phyloP scores from a whole-genome alignment of 2,113 vertebrate species.

The Barbus barbus region DNA sequence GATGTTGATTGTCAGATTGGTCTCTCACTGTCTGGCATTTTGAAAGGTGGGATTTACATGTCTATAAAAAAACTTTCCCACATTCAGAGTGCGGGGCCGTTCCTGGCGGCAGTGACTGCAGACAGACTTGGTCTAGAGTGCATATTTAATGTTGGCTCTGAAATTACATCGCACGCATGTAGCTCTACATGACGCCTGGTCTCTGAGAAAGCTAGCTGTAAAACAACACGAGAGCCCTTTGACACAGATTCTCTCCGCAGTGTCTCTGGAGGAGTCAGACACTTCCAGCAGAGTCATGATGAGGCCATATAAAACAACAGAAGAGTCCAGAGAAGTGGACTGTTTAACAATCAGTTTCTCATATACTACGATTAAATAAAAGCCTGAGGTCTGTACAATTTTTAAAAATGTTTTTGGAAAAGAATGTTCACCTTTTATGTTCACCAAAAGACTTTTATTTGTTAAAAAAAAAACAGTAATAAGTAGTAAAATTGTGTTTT shows the following conservation, averaged over 20 bases:
- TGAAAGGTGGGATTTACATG: conserved; percentile 50
- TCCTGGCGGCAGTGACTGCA: conserved; percentile 13
- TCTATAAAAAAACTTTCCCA: conserved; percentile 46
- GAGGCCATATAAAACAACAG: no score
- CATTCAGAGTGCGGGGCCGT: conserved; percentile 5
- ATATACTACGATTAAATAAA: no score
- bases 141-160: conserved; percentile 70
- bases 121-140: conserved; percentile 58
- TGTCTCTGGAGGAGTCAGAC: not conserved
- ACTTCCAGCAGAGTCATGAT: not conserved
- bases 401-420: no score
- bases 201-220: not conserved
- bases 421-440: no score
- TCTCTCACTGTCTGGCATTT: conserved; percentile 32
- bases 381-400: no score
- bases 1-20: no score
- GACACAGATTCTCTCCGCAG: conserved; percentile 18
- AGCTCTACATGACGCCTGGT: not conserved
- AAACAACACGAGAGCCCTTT: conserved; percentile 30
- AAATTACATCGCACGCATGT: conserved; percentile 67
- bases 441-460: no score
- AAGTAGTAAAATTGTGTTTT: no score
- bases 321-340: no score
- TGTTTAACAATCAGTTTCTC: not conserved
- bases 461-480: no score